These are phyloP conservation scores for Potamilus streckersoni DNA, from an alignment of 1,140 invertebrate genomes.

Conservation along the genomic window DNA sequence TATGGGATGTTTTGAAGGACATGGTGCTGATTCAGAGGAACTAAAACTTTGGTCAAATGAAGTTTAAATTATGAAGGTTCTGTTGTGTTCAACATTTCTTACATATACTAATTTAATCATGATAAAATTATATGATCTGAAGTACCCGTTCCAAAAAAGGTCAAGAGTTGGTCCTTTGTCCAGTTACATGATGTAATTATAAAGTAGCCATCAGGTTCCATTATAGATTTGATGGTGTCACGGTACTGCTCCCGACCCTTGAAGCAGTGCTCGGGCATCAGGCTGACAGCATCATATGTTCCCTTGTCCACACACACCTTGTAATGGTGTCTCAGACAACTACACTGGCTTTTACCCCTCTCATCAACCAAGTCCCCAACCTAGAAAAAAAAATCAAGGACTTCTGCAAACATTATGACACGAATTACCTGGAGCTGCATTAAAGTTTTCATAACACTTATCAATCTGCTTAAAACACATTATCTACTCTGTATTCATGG, in stretches of 20 bases:
- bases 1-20: no score
- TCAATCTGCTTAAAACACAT: neutral
- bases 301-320: slow-evolving; percentile 83
- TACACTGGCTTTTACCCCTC: slow-evolving; percentile 27
- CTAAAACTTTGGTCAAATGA: no score
- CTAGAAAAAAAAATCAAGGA: slow-evolving; percentile 27
- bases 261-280: slow-evolving; percentile 78
- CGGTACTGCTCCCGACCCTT: slow-evolving; percentile 78
- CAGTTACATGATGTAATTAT: slow-evolving; percentile 95
- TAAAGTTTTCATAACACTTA: neutral
- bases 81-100: no score
- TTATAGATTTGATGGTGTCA: slow-evolving; percentile 74
- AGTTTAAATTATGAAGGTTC: no score
- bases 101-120: no score
- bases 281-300: slow-evolving; percentile 91
- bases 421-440: neutral
- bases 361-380: slow-evolving; percentile 43
- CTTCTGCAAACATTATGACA: neutral
- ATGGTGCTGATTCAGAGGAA: no score
- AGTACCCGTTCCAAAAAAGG: slow-evolving; percentile 75
- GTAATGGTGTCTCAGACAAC: slow-evolving; percentile 42
- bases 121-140: neutral
- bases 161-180: slow-evolving; percentile 84
- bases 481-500: no score
- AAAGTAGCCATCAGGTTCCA: slow-evolving; percentile 77